Conservation (phyloP, 2,797 vertebrate species). For the Ispidina lecontei region DNA sequence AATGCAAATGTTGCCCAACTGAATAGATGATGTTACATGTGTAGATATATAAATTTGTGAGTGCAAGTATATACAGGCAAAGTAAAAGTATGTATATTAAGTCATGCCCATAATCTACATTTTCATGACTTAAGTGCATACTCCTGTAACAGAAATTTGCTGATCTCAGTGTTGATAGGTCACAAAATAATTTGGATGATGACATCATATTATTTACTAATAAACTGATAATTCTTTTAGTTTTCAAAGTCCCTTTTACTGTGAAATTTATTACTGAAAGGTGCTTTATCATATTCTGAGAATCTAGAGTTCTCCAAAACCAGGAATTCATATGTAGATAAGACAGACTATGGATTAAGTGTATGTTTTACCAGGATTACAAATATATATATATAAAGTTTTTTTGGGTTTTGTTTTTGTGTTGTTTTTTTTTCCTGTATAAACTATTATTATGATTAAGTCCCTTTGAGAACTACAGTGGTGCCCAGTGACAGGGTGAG, state of each 20-base stretch:
- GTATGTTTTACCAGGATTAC: not conserved
- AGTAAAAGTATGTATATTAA: not conserved
- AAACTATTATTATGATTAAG: not conserved
- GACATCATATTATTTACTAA: not conserved
- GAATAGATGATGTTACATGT: not conserved
- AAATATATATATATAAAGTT: not conserved
- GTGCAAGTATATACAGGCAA: fast-evolving
- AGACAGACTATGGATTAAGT: not conserved
- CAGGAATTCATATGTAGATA: not conserved
- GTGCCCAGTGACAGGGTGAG: not conserved
- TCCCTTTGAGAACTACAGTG: not conserved
- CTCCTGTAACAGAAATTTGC: not conserved
- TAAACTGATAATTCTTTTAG: not conserved
- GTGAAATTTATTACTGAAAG: not conserved
- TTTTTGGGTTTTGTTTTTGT: not conserved
- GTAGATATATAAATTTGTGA: not conserved
- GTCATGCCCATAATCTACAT: not conserved
- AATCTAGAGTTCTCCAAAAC: not conserved
- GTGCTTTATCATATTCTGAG: not conserved
- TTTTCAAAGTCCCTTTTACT: not conserved
- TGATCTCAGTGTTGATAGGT: not conserved
- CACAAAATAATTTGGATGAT: not conserved
- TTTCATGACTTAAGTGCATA: not conserved
- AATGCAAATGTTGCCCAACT: not conserved
- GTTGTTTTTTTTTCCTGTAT: not conserved